A percentile compares a stretch with the other conserved stretches of the same genome.
These are phyloP conservation scores for Callipepla californica DNA, from an alignment of 2,113 vertebrate species.

Conservation along the genomic window DNA sequence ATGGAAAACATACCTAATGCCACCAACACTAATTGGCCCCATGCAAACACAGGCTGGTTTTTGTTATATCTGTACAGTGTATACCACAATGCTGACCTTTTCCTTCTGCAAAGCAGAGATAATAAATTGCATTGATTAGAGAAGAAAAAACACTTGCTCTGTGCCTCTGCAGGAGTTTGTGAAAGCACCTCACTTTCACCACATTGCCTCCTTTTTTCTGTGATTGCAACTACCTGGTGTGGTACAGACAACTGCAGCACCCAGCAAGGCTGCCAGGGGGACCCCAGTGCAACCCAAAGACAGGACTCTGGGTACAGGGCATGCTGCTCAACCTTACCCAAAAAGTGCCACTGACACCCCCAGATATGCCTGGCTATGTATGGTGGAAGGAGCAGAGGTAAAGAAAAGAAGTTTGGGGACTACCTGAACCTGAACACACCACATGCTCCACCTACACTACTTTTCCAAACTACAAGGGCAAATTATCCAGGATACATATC, in stretches of 20 bases:
- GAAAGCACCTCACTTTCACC: not conserved
- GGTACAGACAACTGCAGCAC: not conserved
- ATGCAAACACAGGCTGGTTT: fast-evolving
- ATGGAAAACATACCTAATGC: not conserved
- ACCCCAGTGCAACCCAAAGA: not conserved
- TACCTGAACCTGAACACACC: no score
- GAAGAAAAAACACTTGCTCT: not conserved
- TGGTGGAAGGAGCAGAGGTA: not conserved
- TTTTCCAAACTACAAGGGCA: not conserved
- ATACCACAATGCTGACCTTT: slow-evolving; percentile 13
- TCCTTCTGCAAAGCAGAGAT: not conserved
- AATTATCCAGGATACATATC: not conserved
- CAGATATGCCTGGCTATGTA: not conserved
- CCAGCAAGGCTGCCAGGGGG: not conserved
- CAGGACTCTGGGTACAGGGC: not conserved
- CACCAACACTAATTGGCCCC: not conserved
- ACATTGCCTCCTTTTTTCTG: not conserved
- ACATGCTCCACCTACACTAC: no score
- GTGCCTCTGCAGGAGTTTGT: not conserved
- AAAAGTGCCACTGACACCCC: not conserved
- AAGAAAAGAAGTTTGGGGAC: not conserved
- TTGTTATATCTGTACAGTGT: not conserved
- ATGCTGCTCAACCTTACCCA: not conserved
- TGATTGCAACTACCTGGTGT: not conserved
- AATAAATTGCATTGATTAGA: slow-evolving; percentile 39